Conservation (phyloP, 1,140 invertebrate genomes). For the Archivesica marissinica region DNA sequence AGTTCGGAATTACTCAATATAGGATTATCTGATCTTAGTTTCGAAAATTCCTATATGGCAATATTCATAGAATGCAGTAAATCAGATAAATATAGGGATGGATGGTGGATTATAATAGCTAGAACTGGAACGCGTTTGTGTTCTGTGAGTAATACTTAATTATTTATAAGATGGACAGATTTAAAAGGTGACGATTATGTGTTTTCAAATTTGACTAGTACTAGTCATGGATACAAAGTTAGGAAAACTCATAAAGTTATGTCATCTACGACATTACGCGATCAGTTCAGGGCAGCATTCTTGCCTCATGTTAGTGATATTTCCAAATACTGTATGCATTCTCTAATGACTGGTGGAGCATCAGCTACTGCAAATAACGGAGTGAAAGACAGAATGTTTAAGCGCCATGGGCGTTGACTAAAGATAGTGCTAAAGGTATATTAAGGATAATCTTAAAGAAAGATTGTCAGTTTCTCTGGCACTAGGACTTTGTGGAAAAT, state of each 20-base stretch:
- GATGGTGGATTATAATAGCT: constrained; percentile 42
- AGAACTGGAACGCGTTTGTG: constrained; percentile 37
- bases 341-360: background rate
- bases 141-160: constrained; percentile 40
- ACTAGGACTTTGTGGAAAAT: too few species aligned
- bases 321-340: constrained; percentile 19
- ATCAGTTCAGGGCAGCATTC: background rate
- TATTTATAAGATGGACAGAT: background rate
- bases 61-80: constrained; percentile 41
- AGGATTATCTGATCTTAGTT: background rate
- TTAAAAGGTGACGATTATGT: background rate
- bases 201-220: background rate
- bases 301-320: constrained; percentile 25
- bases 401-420: constrained; percentile 22
- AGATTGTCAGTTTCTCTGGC: constrained; percentile 33
- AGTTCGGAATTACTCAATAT: background rate
- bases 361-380: background rate
- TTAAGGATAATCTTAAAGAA: constrained; percentile 35
- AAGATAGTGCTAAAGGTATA: constrained; percentile 32
- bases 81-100: constrained; percentile 42
- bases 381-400: constrained; percentile 22
- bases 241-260: constrained; percentile 30
- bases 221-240: background rate
- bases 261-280: constrained; percentile 36
- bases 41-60: background rate